A percentile compares a stretch with the other conserved stretches of the same genome.
Evolutionary conservation across 2,888 invertebrate species (phyloP).

Genomic region (Mamestra brassicae): DNA sequence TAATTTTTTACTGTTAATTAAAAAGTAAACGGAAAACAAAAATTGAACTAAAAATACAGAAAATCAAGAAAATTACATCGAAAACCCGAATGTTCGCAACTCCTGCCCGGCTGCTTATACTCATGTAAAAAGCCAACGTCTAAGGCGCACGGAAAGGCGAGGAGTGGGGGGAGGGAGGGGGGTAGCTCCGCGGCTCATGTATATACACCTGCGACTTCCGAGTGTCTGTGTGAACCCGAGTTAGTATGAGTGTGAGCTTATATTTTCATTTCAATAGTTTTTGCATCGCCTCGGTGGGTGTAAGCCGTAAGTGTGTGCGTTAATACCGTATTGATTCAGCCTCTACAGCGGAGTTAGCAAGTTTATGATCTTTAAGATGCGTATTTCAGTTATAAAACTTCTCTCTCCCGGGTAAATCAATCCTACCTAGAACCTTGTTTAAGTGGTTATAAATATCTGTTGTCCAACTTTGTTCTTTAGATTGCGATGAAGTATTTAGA

Average conservation of each 20-base stretch:
- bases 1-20: not conserved
- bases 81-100: constrained; percentile 74
- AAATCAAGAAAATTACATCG: constrained; percentile 31
- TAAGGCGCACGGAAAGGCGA: constrained; percentile 82
- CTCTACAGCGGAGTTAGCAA: constrained; percentile 80
- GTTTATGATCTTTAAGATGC: constrained; percentile 84
- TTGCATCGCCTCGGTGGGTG: constrained; percentile 85
- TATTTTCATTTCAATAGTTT: constrained; percentile 91
- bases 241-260: constrained; percentile 79
- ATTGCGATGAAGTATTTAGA: constrained; percentile 41
- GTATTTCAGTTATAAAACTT: constrained; percentile 65
- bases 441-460: constrained; percentile 49
- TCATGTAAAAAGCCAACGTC: constrained; percentile 90
- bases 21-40: not conserved
- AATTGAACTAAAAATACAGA: not conserved
- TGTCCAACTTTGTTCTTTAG: constrained; percentile 42
- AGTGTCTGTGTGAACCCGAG: constrained; percentile 74
- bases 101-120: constrained; percentile 83
- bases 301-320: constrained; percentile 82
- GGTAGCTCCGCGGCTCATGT: constrained; percentile 75
- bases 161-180: constrained; percentile 67
- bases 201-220: constrained; percentile 78
- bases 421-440: constrained; percentile 7
- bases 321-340: constrained; percentile 89
- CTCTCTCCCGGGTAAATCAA: constrained; percentile 13